phyloP scores from a whole-genome alignment of 2,888 invertebrate species.

The Nymphalis polychloros region DNA sequence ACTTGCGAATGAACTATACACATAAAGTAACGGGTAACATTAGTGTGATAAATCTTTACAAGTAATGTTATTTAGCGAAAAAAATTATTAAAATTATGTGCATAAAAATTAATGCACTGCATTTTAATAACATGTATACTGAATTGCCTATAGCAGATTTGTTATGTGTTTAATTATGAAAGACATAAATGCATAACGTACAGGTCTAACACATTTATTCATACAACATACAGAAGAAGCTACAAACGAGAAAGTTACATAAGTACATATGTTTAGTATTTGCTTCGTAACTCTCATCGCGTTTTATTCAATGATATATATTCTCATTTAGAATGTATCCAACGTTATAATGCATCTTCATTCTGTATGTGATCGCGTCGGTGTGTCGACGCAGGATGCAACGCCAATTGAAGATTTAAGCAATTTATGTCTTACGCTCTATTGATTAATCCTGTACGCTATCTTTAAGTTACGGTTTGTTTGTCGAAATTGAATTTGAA shows the following conservation, averaged over 20 bases:
- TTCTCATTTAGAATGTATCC: not conserved
- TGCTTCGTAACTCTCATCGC: too few species aligned
- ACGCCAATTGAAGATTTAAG: conserved; percentile 26
- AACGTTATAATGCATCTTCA: not conserved
- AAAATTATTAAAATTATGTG: too few species aligned
- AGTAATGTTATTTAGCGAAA: not conserved
- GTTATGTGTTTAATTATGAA: too few species aligned
- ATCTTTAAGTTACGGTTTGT: not conserved
- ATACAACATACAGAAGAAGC: too few species aligned
- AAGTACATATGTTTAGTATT: not conserved
- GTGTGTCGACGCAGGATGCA: conserved; percentile 23
- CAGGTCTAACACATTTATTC: too few species aligned
- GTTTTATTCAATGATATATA: too few species aligned
- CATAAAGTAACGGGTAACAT: conserved; percentile 2
- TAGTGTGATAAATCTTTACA: not conserved
- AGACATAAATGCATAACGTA: too few species aligned
- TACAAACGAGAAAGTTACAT: too few species aligned
- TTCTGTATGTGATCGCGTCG: conserved; percentile 16
- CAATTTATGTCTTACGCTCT: conserved; percentile 17
- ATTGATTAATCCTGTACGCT: not conserved
- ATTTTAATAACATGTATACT: too few species aligned
- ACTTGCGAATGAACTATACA: not conserved
- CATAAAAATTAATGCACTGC: too few species aligned
- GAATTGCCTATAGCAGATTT: too few species aligned
- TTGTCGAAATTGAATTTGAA: not conserved